Base-by-base conservation (phyloP, 2,797 vertebrate species). In the Spondyliosoma cantharus region DNA sequence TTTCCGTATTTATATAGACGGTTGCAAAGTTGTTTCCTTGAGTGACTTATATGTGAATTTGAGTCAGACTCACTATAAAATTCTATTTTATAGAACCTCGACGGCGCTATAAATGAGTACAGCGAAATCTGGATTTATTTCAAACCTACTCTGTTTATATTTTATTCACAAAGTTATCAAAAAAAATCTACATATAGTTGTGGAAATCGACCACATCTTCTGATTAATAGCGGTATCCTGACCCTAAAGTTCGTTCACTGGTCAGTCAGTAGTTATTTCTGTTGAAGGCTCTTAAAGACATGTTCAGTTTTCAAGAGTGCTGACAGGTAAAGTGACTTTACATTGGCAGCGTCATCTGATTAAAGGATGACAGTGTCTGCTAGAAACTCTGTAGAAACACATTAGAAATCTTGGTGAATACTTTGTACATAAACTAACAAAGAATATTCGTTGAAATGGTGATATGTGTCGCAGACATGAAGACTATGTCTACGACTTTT, bases 391-490 rank as follows among this genome's bases (percentile, higher is more conserved):
- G 45, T 63, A 68, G 76, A 68, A 67, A 62, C 50, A 45, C 25
- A 59, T 42, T 43, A n/a, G 48, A 62, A 25, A 49, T 6, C 4
- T 52, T 48, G 58, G 52, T 62, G 50, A 54, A 49, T 42, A 22
- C 13, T 59, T 71, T 71, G 19, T 45, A 9, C 12, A 15, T 29
- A 66, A 74, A 83, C 71, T 83, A 78, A 81, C 78, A 45, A 27
- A 75, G 46, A 72, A 70, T 20, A 68, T 11, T 58, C 1, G 17
- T 61, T 66, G 27, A 86, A 85, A 83, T 50, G 74, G 71, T 84
- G 82, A 80, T 81, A 80, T 83, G 85, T 59, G 57, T 75, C 32
- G 3, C 50, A 70, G 78, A 81, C 77, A 84, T 81, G 74, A 66
- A 63, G 62, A 29, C 67, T 25, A 76, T 73, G 74, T 63, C 71